phyloP scores from a whole-genome alignment of 2,888 invertebrate genomes.

The Meiosimyza platycephala region DNA sequence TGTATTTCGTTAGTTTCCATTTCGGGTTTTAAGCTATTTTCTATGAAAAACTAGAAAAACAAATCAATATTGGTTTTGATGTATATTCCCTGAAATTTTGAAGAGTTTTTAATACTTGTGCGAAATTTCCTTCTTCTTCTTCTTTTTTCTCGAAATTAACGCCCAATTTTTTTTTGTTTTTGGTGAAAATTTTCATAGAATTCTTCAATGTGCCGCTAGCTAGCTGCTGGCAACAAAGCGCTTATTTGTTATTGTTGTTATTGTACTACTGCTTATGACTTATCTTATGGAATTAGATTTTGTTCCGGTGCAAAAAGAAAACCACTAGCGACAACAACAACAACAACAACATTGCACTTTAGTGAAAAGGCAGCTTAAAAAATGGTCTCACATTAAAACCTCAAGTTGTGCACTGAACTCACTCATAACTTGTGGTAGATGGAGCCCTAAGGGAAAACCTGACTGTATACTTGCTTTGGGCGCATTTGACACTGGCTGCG shows the following conservation, averaged over 20 bases:
- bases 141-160: no score
- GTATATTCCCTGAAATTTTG: no score
- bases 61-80: no score
- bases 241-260: no score
- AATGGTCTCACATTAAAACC: background rate
- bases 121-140: no score
- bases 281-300: slow-evolving; percentile 24
- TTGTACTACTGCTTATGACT: slow-evolving; percentile 14
- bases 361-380: background rate
- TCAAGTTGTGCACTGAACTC: background rate
- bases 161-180: no score
- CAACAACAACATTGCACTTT: background rate
- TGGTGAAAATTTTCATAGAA: background rate
- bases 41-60: no score
- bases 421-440: background rate
- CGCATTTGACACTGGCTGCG: slow-evolving; percentile 16
- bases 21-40: no score
- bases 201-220: background rate
- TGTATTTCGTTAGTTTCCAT: no score
- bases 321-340: slow-evolving; percentile 9
- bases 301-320: background rate
- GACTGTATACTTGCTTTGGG: background rate
- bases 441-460: background rate
- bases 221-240: background rate
- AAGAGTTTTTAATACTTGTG: no score